Conservation (phyloP, 2,888 invertebrate species). For the Trissolcus japonicus region DNA sequence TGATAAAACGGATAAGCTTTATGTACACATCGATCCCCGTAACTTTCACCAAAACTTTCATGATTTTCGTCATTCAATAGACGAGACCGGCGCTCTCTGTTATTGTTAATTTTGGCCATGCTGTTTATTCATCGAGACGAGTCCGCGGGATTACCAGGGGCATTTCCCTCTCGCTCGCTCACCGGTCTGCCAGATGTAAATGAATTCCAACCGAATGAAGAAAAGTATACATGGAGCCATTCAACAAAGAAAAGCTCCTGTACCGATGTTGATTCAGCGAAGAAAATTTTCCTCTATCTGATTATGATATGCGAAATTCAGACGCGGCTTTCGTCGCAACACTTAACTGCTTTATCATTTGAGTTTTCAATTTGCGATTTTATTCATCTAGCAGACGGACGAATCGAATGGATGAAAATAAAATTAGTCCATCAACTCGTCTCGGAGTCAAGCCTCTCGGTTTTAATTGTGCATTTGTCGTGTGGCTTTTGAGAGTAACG, state of each 20-base stretch:
- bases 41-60: constrained; percentile 46
- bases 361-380: neutral
- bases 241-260: too few species aligned
- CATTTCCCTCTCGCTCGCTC: neutral
- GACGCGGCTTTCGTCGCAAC: neutral
- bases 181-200: constrained; percentile 7
- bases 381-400: neutral
- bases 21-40: constrained; percentile 42
- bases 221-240: neutral
- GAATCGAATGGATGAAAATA: too few species aligned
- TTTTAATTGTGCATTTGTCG: constrained; percentile 30
- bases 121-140: constrained; percentile 34
- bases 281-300: too few species aligned
- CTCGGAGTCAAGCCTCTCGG: too few species aligned
- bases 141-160: constrained; percentile 17
- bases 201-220: constrained; percentile 4
- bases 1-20: constrained; percentile 58
- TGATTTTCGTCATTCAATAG: constrained; percentile 34
- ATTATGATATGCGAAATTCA: too few species aligned
- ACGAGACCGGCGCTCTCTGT: constrained; percentile 12
- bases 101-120: constrained; percentile 45
- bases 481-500: constrained; percentile 17
- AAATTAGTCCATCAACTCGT: too few species aligned
- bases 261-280: too few species aligned
- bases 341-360: neutral